Evolutionary conservation across 2,797 vertebrate species (phyloP).

Genomic region (Loriculus beryllinus): DNA sequence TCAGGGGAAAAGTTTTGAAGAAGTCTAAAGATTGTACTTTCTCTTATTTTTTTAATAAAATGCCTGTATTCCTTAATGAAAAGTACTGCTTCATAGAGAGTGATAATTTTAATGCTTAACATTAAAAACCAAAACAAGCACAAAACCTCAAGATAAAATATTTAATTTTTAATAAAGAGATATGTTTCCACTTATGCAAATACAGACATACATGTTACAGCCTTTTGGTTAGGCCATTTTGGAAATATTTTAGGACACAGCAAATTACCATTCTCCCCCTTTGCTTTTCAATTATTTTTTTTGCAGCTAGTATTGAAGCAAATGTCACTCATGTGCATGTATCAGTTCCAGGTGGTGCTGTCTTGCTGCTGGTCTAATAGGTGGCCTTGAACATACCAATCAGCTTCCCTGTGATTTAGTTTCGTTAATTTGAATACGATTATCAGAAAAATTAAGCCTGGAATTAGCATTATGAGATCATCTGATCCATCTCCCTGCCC

Average conservation of each 20-base stretch:
- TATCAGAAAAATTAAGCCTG: conserved; percentile 10
- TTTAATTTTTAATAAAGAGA: neutral
- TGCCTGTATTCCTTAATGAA: neutral
- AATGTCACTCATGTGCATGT: neutral
- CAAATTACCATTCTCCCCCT: neutral
- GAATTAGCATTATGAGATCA: neutral
- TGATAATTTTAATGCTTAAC: neutral
- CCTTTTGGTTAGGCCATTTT: neutral
- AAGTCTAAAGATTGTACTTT: neutral
- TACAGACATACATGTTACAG: neutral
- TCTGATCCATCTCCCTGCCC: neutral
- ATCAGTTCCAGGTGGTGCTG: neutral
- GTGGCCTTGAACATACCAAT: neutral
- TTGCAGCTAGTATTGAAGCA: neutral
- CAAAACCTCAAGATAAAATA: neutral
- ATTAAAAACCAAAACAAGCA: neutral
- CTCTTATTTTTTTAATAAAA: neutral
- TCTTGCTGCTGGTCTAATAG: neutral
- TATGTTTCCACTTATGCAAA: neutral
- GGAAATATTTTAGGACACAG: neutral
- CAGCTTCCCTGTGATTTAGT: neutral
- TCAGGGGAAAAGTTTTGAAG: neutral
- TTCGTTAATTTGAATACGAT: neutral
- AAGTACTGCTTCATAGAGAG: neutral
- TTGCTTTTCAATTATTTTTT: neutral